Conservation (phyloP, 2,888 invertebrate species). For the Dinocampus coccinellae region DNA sequence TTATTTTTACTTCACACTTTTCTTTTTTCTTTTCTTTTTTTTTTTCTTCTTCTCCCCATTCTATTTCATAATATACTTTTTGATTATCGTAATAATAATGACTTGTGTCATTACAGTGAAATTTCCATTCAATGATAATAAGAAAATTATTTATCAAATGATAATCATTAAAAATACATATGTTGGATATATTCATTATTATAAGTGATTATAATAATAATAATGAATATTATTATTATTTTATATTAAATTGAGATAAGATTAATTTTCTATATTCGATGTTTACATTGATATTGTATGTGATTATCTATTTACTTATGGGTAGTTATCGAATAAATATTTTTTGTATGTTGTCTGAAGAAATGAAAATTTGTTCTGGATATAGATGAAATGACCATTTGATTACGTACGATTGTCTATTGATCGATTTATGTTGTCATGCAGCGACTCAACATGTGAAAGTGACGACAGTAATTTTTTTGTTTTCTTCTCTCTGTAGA, state of each 20-base stretch:
- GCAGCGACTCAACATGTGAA: not conserved
- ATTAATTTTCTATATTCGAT: not conserved
- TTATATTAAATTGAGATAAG: not conserved
- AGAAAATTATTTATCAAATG: not conserved
- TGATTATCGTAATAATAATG: not conserved
- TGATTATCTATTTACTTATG: not conserved
- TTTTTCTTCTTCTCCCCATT: too few relatives aligned
- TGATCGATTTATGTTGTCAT: not conserved
- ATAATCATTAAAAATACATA: not conserved
- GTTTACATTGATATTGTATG: not conserved
- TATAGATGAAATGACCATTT: not conserved
- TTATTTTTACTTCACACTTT: too few relatives aligned
- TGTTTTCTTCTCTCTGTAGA: too few relatives aligned
- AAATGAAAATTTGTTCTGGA: not conserved
- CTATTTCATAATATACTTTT: too few relatives aligned
- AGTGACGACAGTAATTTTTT: not conserved
- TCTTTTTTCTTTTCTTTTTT: too few relatives aligned
- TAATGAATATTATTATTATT: not conserved
- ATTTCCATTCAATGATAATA: not conserved
- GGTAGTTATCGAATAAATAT: not conserved
- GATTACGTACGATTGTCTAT: not conserved
- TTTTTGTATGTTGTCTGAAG: not conserved
- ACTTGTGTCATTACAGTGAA: not conserved
- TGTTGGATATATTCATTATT: not conserved
- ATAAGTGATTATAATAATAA: too few relatives aligned